Percentiles rank a stretch among this genome's conserved stretches.
Evolutionary conservation across 53 echinoderm and acorn worm genomes (phyloP).

Genomic region (Echinarachnius parma): DNA sequence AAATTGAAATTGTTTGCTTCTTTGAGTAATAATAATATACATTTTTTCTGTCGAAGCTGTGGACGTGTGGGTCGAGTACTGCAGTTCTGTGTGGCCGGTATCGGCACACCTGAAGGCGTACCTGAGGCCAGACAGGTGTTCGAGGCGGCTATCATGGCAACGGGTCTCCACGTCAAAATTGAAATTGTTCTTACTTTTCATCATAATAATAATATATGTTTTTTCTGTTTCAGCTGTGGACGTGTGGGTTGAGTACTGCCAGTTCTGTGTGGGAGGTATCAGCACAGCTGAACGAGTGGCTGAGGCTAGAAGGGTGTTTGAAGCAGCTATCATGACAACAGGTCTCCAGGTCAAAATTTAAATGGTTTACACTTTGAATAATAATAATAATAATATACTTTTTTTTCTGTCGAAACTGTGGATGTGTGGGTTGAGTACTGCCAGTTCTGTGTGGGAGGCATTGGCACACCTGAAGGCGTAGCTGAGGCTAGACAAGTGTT

Average conservation of each 20-base stretch:
- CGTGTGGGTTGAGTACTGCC: slow-evolving; percentile 79
- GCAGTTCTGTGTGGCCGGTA: slow-evolving; percentile 78
- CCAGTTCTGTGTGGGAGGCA: slow-evolving; percentile 76
- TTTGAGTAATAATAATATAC: no score
- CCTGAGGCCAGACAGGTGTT: slow-evolving; percentile 59
- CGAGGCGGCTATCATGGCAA: slow-evolving; percentile 79
- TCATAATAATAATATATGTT: no score
- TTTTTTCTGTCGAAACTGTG: slow-evolving; percentile 48
- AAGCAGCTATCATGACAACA: slow-evolving; percentile 71
- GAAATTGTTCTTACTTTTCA: no score
- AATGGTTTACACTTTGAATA: no score
- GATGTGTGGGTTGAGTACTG: slow-evolving; percentile 79
- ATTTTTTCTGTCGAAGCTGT: slow-evolving; percentile 54
- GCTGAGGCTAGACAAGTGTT: slow-evolving; percentile 60
- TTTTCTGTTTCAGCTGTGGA: slow-evolving; percentile 53
- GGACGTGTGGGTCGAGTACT: slow-evolving; percentile 77
- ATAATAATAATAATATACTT: no score
- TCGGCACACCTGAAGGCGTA: slow-evolving; percentile 57
- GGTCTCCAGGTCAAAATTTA: slow-evolving; percentile 86
- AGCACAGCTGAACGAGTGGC: slow-evolving; percentile 55
- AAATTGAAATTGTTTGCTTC: no score
- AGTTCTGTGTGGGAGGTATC: slow-evolving; percentile 76
- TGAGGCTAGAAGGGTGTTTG: slow-evolving; percentile 66
- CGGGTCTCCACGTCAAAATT: slow-evolving; percentile 80
- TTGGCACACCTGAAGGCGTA: slow-evolving; percentile 57